phyloP scores from a whole-genome alignment of 2,113 vertebrate species.

The Osmerus mordax region DNA sequence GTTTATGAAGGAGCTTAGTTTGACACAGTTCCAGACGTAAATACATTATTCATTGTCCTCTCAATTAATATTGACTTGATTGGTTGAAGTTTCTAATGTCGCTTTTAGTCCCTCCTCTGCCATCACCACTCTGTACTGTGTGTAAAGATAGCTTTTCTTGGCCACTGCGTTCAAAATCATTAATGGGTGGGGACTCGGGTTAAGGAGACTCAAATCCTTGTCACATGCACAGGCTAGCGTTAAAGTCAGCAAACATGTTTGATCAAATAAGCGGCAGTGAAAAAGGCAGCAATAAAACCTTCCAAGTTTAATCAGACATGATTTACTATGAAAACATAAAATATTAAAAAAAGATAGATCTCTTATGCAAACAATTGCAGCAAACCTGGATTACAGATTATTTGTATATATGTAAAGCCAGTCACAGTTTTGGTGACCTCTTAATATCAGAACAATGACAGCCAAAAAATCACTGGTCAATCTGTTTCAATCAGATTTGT shows the following conservation, averaged over 20 bases:
- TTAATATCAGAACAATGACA: conserved; percentile 80
- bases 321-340: conserved; percentile 18
- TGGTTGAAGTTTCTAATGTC: too few relatives aligned
- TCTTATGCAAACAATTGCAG: conserved; percentile 39
- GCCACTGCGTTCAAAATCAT: too few relatives aligned
- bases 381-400: conserved; percentile 72
- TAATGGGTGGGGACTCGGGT: neutral
- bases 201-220: conserved; percentile 19
- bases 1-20: too few relatives aligned
- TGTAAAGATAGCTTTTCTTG: too few relatives aligned
- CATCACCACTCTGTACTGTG: too few relatives aligned
- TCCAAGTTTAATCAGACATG: conserved; percentile 45
- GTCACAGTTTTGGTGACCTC: conserved; percentile 69
- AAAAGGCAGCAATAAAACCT: conserved; percentile 30
- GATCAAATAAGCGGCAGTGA: conserved; percentile 4
- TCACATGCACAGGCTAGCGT: conserved; percentile 1
- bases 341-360: conserved; percentile 11
- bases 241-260: conserved; percentile 8
- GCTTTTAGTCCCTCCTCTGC: too few relatives aligned
- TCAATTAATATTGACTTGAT: too few relatives aligned
- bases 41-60: too few relatives aligned
- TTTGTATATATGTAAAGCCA: conserved; percentile 47
- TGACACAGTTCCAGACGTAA: too few relatives aligned
- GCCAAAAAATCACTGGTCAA: conserved; percentile 78
- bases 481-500: conserved; percentile 85